phyloP scores from a whole-genome alignment of 2,113 vertebrate genomes.

The Ailuropoda melanoleuca region DNA sequence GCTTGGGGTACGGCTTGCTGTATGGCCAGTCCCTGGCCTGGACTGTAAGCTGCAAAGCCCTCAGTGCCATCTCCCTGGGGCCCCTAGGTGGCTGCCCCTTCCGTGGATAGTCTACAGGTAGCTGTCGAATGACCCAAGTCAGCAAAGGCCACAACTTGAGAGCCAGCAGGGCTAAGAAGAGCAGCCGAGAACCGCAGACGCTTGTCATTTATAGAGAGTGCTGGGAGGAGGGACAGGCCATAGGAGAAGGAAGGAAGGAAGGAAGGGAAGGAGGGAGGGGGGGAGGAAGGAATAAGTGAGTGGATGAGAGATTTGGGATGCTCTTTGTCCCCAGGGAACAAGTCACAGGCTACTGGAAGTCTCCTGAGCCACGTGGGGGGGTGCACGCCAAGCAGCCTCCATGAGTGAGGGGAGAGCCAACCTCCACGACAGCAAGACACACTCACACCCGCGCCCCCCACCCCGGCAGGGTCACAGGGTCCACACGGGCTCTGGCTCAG shows the following conservation, averaged over 20 bases:
- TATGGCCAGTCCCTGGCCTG: not conserved
- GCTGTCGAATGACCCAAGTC: not conserved
- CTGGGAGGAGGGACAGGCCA: not conserved
- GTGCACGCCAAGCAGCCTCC: not conserved
- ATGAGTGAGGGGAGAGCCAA: too few species aligned
- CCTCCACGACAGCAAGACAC: not conserved
- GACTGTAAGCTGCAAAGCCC: fast-evolving
- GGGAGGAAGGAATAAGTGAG: not conserved
- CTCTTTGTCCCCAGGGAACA: not conserved
- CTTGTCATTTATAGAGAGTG: not conserved
- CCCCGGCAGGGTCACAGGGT: not conserved
- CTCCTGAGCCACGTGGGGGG: not conserved
- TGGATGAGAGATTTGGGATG: not conserved
- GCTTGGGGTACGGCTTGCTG: not conserved
- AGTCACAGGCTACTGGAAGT: not conserved
- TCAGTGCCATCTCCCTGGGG: not conserved
- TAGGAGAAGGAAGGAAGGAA: too few species aligned
- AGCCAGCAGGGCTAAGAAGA: not conserved
- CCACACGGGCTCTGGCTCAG: not conserved
- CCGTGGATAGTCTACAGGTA: fast-evolving
- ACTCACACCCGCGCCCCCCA: too few species aligned
- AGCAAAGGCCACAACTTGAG: not conserved
- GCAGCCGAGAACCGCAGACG: not conserved
- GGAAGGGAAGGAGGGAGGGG: too few species aligned
- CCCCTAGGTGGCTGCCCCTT: not conserved